A percentile compares a stretch with the other conserved stretches of the same genome.
These are phyloP conservation scores for Epistrophella euchroma DNA, from an alignment of 2,888 invertebrate species.

Conservation along the genomic window DNA sequence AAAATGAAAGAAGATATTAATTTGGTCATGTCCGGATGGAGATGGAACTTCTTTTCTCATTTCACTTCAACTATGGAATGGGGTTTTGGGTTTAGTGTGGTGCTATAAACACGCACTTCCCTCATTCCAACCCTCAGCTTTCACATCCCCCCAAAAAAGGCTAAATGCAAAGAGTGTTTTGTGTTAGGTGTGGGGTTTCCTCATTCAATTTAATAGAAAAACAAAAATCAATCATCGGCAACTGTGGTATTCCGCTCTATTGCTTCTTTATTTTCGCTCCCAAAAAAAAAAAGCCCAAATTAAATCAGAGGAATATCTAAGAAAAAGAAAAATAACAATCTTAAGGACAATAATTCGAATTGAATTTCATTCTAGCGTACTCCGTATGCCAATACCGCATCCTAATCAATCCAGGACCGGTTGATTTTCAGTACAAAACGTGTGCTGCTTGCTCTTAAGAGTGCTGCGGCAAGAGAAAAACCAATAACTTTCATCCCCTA, in stretches of 20 bases:
- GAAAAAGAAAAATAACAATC: conserved; percentile 68
- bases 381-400: conserved; percentile 30
- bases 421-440: conserved; percentile 54
- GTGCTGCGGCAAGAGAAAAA: conserved; percentile 47
- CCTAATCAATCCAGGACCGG: conserved; percentile 56
- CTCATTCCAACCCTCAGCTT: background rate
- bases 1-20: conserved; percentile 61
- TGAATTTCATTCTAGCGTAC: conserved; percentile 62
- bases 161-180: background rate
- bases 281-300: conserved; percentile 68
- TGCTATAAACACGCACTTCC: conserved; percentile 46
- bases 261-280: conserved; percentile 54
- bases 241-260: conserved; percentile 75
- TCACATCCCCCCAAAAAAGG: conserved; percentile 4
- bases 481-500: conserved; percentile 75
- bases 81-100: conserved; percentile 4
- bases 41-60: conserved; percentile 24
- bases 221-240: conserved; percentile 74
- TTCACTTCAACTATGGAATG: conserved; percentile 10
- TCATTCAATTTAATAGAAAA: conserved; percentile 72
- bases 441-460: conserved; percentile 30
- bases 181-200: conserved; percentile 12
- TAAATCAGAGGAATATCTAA: conserved; percentile 60
- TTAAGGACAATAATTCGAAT: conserved; percentile 76
- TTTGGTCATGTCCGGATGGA: conserved; percentile 50